Conservation (phyloP, 2,888 invertebrate species). For the Sarcophaga caerulescens region DNA sequence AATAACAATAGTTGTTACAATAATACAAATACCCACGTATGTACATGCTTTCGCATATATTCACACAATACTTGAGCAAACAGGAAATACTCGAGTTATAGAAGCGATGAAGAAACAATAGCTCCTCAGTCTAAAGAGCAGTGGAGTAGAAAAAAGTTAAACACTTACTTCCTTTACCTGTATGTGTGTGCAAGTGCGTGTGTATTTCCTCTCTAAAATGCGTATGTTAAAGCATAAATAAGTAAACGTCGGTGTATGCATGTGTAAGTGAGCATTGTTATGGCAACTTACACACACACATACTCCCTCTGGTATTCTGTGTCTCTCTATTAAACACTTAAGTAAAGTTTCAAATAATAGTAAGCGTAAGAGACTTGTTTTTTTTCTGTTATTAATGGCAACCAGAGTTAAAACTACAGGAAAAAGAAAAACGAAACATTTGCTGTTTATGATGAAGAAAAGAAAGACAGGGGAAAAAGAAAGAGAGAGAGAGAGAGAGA, state of each 20-base stretch:
- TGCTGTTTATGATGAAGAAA: too few relatives aligned
- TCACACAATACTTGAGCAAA: slow-evolving; percentile 46
- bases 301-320: neutral
- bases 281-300: slow-evolving; percentile 38
- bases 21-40: neutral
- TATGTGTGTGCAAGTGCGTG: neutral
- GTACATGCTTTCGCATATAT: neutral
- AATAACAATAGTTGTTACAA: neutral
- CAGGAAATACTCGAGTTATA: slow-evolving; percentile 61
- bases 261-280: slow-evolving; percentile 47
- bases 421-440: slow-evolving; percentile 12
- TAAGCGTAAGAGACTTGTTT: neutral
- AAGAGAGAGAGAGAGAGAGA: neutral
- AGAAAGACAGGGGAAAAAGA: too few relatives aligned
- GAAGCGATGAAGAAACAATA: slow-evolving; percentile 47
- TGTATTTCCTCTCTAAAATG: neutral
- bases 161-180: slow-evolving; percentile 62
- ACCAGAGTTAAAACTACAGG: slow-evolving; percentile 27
- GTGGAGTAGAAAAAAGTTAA: slow-evolving; percentile 64
- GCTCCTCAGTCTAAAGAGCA: slow-evolving; percentile 53
- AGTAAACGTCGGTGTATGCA: neutral
- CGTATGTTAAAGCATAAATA: neutral
- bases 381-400: neutral
- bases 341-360: slow-evolving; percentile 59
- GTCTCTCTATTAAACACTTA: slow-evolving; percentile 23